Base-by-base conservation (phyloP, 2,888 invertebrate species). In the Holacanthella duospinosa region DNA sequence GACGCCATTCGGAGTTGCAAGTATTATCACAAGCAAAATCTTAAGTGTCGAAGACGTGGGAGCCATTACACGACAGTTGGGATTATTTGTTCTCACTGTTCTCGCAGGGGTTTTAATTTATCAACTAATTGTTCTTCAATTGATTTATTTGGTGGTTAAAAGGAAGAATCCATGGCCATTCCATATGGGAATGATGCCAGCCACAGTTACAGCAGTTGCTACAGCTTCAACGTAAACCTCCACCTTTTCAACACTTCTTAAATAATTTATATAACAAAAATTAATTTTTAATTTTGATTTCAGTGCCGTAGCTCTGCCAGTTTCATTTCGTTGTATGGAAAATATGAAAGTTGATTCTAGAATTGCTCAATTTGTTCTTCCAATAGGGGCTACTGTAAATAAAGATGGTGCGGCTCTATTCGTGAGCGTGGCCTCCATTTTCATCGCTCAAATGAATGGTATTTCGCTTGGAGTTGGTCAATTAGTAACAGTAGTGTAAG, bases 201-300 rank as follows among this genome's bases (percentile, higher is more conserved):
- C 95, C 19, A 80, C 94, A 78, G 89, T 91, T 2, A 95, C 95
- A 0, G 95, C 95, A 44, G 95, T 96, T 77, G 95, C 94, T 72
- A 96, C 96, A 29, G 91, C 93, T 27, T 95, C 94, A 29, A 89
- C 89, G 86, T 83, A 76, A 69, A 48, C 24, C 6, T 21, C n/a
- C 6, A 6, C 36, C 16, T 36, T 36, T 12, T 12, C 16, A 36
- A 36, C 36, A 16, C 16, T 12, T 36, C 36, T n/a, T n/a, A n/a
- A n/a, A n/a, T 6, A 36, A 36, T 48, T 48, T 48, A 16, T 48
- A 9, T 4, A n/a, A 48, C 48, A 48, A 48, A 21, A n/a, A n/a
- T 48, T 48, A 48, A n/a, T n/a, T n/a, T n/a, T n/a, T n/a, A n/a
- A n/a, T n/a, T 36, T 16, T 36, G 36, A 36, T 36, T 48, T 4